phyloP scores from a whole-genome alignment of 1,140 invertebrate genomes.

The Lucilia sericata region DNA sequence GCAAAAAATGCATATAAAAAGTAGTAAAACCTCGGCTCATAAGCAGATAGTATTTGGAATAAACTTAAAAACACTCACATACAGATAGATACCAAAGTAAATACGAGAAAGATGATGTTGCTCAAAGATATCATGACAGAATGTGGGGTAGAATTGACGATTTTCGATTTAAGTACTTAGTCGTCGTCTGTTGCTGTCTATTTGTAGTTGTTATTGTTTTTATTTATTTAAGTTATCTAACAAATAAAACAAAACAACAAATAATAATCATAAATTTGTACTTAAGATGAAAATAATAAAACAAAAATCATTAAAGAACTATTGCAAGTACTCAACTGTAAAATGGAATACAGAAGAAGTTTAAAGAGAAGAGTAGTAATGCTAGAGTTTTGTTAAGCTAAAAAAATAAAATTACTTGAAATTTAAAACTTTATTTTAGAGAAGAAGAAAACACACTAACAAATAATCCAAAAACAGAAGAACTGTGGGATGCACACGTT shows the following conservation, averaged over 20 bases:
- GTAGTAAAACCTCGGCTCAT: too few species aligned
- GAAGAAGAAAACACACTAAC: background rate
- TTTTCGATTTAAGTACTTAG: constrained; percentile 12
- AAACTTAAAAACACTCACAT: too few species aligned
- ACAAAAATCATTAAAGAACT: background rate
- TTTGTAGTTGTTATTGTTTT: background rate
- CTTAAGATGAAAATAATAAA: constrained; percentile 24
- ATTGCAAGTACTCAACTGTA: background rate
- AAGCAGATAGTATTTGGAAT: too few species aligned
- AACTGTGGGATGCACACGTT: background rate
- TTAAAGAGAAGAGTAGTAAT: background rate
- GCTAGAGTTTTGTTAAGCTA: too few species aligned
- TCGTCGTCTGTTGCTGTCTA: background rate
- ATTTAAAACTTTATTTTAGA: background rate
- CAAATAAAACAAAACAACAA: constrained; percentile 10
- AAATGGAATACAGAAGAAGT: background rate
- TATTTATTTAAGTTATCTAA: too few species aligned
- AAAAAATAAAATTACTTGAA: background rate
- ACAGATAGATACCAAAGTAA: too few species aligned
- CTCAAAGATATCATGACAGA: constrained; percentile 19
- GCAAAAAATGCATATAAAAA: too few species aligned
- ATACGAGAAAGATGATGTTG: background rate
- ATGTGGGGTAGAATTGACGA: constrained; percentile 37
- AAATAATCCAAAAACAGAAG: background rate
- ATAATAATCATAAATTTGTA: constrained; percentile 34